phyloP scores from a whole-genome alignment of 2,113 vertebrate genomes.

The Empidonax alnorum region DNA sequence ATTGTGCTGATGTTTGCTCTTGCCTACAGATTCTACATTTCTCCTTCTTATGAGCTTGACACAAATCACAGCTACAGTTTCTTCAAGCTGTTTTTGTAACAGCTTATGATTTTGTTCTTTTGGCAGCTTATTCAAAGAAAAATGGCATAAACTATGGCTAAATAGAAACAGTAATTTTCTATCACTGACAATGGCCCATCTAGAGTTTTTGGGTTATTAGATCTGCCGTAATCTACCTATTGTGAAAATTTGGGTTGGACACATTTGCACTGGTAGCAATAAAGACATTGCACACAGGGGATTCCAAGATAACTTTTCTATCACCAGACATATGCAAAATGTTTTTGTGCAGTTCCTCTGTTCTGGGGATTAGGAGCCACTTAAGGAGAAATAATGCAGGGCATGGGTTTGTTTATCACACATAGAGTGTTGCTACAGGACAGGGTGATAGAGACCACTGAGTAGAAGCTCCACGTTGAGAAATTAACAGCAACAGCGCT shows the following conservation, averaged over 20 bases:
- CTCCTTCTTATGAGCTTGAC: not conserved
- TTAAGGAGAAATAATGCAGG: not conserved
- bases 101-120: slow-evolving; percentile 26
- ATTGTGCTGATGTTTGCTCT: not conserved
- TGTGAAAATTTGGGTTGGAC: not conserved
- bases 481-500: not conserved
- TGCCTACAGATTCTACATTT: not conserved
- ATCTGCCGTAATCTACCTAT: not conserved
- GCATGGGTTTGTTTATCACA: not conserved
- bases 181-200: not conserved
- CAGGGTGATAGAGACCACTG: not conserved
- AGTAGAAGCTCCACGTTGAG: not conserved
- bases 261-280: not conserved
- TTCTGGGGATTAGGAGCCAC: not conserved
- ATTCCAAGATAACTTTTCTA: not conserved
- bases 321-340: not conserved
- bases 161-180: not conserved
- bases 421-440: not conserved
- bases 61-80: not conserved
- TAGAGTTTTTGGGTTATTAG: not conserved
- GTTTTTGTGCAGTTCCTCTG: not conserved
- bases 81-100: not conserved
- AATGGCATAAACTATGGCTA: not conserved
- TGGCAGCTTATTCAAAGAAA: not conserved
- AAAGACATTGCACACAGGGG: not conserved